Base-by-base conservation (phyloP, 2,797 vertebrate genomes). In the Xyrichtys novacula region DNA sequence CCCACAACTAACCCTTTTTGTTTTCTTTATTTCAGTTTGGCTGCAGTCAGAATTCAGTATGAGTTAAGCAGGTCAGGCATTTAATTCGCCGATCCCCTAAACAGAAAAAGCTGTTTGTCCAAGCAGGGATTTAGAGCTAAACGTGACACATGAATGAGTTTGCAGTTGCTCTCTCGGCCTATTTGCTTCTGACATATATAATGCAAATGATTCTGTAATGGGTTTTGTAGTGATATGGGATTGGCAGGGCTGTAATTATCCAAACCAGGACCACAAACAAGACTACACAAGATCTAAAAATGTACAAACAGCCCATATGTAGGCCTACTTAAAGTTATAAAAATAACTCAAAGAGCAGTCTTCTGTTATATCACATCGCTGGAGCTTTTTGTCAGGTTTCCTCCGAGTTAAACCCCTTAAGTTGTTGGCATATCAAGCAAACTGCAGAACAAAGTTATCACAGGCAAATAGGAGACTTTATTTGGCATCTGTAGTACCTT, bases 391-490 rank as follows among this genome's bases (percentile, higher is more conserved):
- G 34, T 73, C 1, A 17, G 36, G 10, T 58, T 50, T 68, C 25
- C 19, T 25, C 11, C 12, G 7, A 6, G 23, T 25, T 2, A 69
- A 66, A 56, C 44, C 23, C 40, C 15, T 19, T 6, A 28, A 58
- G 26, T 17, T 17, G 44, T 55, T 52, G 36, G 17, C 19, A 7
- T 55, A 40, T 71, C 9, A 50, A 63, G 25, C 25, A 28, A 74
- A 67, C 42, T 50, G 49, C 22, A 62, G 62, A 62, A 34, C 72
- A 56, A 58, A 74, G 25, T 60, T 72, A 59, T 34, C 58, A 57
- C 50, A 19, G 50, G 34, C 62, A 19, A 32, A 54, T 68, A 34
- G 42, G 62, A 65, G 16, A 28, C 31, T 60, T 38, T 53, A 49
- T 57, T 32, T 42, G 38, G 59, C 54, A 59, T 26, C 46, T 44